Evolutionary conservation across 2,113 vertebrate genomes (phyloP).

Genomic region (Cairina moschata): DNA sequence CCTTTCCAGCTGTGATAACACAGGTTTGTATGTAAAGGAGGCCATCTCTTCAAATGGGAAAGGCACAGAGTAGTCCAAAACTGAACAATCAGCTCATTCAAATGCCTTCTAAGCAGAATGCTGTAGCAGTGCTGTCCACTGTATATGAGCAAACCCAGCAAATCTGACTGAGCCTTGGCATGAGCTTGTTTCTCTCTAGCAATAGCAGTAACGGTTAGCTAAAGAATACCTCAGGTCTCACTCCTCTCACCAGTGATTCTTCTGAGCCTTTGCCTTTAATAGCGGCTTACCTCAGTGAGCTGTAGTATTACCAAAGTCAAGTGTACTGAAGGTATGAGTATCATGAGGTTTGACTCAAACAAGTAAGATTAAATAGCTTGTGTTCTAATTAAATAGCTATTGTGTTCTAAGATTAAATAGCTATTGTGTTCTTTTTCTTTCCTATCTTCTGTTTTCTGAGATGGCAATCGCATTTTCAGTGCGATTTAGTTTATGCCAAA

Average conservation of each 20-base stretch:
- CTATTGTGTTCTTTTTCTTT: neutral
- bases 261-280: neutral
- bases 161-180: neutral
- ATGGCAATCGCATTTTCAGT: neutral
- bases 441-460: neutral
- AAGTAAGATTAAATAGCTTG: neutral
- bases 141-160: neutral
- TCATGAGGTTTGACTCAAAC: neutral
- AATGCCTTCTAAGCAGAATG: neutral
- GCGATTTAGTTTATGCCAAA: too few relatives aligned
- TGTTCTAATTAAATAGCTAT: neutral
- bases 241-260: neutral
- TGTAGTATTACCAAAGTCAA: neutral
- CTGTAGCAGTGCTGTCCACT: neutral
- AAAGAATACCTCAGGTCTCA: neutral
- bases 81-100: neutral
- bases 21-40: neutral
- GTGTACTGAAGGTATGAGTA: rapidly evolving
- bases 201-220: neutral
- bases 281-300: neutral
- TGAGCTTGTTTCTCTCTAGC: neutral
- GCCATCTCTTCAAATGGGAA: neutral
- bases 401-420: neutral
- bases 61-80: neutral
- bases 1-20: neutral